Percentiles rank a stretch among this genome's conserved stretches.
Conservation (phyloP, 2,797 vertebrate species). For the Tympanoctomys barrerae region DNA sequence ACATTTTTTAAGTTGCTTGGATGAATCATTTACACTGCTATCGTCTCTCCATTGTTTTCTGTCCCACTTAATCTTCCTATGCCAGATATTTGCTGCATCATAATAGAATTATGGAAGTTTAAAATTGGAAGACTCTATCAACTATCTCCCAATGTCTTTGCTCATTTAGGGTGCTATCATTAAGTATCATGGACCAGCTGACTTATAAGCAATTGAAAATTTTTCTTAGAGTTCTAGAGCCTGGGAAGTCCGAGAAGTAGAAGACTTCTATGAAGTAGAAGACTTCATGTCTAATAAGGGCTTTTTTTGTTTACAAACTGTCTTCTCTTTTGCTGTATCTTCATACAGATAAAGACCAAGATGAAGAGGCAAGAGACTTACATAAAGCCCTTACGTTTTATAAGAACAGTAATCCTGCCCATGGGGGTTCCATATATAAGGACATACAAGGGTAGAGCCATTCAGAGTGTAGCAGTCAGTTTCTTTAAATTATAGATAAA, state of each 20-base stretch:
- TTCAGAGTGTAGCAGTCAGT: neutral
- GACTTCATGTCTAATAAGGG: neutral
- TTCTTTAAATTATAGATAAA: slow-evolving; percentile 48
- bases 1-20: slow-evolving; percentile 14
- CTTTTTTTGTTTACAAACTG: neutral
- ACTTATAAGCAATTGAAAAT: neutral
- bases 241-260: neutral
- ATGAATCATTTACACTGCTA: slow-evolving; percentile 5
- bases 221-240: neutral
- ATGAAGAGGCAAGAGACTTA: neutral
- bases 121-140: slow-evolving; percentile 28
- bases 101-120: slow-evolving; percentile 26
- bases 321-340: neutral
- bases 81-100: slow-evolving; percentile 7
- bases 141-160: neutral
- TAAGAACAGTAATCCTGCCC: neutral
- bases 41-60: neutral
- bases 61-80: neutral
- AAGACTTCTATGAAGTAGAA: neutral
- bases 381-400: neutral
- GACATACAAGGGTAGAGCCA: neutral
- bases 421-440: neutral
- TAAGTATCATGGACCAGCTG: neutral
- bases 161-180: neutral
- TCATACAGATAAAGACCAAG: neutral